These are phyloP conservation scores for Drosophila buzzatii DNA, from an alignment of 2,888 invertebrate species.

Conservation along the genomic window DNA sequence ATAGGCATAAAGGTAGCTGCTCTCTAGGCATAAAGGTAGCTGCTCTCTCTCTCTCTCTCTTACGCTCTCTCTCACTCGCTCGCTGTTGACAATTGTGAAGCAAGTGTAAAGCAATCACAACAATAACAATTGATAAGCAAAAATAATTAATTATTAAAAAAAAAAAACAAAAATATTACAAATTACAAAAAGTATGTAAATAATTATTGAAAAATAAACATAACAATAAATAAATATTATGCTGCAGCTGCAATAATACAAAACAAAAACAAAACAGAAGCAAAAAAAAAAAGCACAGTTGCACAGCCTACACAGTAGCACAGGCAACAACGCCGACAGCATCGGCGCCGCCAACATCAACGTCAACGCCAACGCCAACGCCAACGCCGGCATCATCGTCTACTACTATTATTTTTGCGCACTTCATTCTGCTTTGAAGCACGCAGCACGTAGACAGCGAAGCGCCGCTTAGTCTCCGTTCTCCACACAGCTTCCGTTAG, in stretches of 20 bases:
- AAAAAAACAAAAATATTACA: too few relatives aligned
- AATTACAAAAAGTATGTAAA: background rate
- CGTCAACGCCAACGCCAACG: background rate
- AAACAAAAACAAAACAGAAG: background rate
- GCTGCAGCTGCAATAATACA: conserved; percentile 24
- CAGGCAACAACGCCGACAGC: conserved; percentile 1
- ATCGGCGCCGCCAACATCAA: background rate
- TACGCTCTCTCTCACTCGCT: background rate
- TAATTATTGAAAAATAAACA: conserved; percentile 2
- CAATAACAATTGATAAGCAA: conserved; percentile 18
- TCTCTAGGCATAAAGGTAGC: too few relatives aligned
- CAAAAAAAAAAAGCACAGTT: conserved; percentile 11
- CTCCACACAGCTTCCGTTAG: conserved; percentile 69
- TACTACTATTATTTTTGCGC: conserved; percentile 65
- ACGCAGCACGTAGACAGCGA: conserved; percentile 28
- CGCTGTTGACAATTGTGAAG: conserved; percentile 38
- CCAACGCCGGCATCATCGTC: background rate
- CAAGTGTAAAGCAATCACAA: conserved; percentile 29
- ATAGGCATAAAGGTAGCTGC: background rate
- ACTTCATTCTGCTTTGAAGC: conserved; percentile 55
- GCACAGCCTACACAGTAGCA: conserved; percentile 37
- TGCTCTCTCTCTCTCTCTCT: background rate
- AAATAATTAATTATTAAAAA: conserved; percentile 9
- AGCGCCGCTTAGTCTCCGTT: conserved; percentile 56
- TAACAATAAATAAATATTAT: conserved; percentile 12